Evolutionary conservation across 2,888 invertebrate species (phyloP), one percentile per base, ranked within the genome.

Genomic region (Tenthredo mesomela): DNA sequence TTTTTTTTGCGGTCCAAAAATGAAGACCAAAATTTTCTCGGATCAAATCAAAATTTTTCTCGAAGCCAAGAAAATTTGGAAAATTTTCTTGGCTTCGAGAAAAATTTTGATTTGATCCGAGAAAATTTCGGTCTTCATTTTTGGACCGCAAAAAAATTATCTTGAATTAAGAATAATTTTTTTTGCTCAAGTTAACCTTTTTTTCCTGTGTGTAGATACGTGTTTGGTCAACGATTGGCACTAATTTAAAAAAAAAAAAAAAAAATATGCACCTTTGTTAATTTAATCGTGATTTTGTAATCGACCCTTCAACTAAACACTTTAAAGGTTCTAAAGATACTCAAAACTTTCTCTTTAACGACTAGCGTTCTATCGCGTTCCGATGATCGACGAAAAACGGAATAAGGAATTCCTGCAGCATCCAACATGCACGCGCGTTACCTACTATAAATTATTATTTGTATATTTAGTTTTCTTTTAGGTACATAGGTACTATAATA

Each of bases 331-430:
- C 78, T 78, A 47, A 43, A 47, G 47, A 75, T 47, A 78, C 50
- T 18, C 9, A 29, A 29, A 78, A 78, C 78, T 78, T 78, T 78
- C 78, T 78, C 78, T 78, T 78, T 75, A 75, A 75, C 75, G 75
- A 43, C 25, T 25, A 43, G n/a, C n/a, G 75, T 29, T 75, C 29
- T 75, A 75, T 75, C 75, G 75, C 43, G 43, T 75, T 75, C 47
- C 47, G 25, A 75, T 75, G 75, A 75, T 43, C 40, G 75, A 75
- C 75, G 25, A 50, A 75, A 75, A 75, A 7, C 47, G 10, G 47
- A 47, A 75, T 43, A 21, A 21, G 61, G 6, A 47, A 75, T 75
- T 25, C 21, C 40, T 9, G 12, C 40, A 29, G 29, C 29, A 29
- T 29, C 29, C n/a, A n/a, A n/a, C n/a, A n/a, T n/a, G n/a, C n/a